phyloP scores from a whole-genome alignment of 2,888 invertebrate species.

The Drosophila colorata region DNA sequence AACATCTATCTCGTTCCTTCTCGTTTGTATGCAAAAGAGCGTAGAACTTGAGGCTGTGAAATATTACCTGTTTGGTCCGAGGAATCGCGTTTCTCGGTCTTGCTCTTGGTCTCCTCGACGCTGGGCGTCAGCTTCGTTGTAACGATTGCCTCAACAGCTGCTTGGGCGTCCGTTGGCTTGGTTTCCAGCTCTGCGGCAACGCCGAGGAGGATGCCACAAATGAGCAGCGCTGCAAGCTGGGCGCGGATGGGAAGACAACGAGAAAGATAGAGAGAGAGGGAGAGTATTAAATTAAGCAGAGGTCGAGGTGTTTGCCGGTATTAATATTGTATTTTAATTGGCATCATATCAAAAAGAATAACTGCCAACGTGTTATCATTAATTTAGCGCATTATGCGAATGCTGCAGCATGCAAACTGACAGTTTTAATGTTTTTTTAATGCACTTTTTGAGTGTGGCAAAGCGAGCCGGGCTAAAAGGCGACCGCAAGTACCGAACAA shows the following conservation, averaged over 20 bases:
- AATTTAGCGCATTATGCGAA: slow-evolving; percentile 25
- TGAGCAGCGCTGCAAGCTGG: slow-evolving; percentile 34
- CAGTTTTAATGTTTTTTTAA: slow-evolving; percentile 29
- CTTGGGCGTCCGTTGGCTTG: slow-evolving; percentile 33
- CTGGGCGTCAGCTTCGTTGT: slow-evolving; percentile 65
- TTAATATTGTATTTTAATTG: slow-evolving; percentile 28
- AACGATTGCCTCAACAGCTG: slow-evolving; percentile 22
- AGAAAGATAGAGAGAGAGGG: background rate
- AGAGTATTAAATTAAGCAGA: background rate
- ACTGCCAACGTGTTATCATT: slow-evolving; percentile 8
- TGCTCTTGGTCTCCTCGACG: slow-evolving; percentile 69
- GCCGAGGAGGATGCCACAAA: slow-evolving; percentile 32
- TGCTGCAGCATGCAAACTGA: slow-evolving; percentile 11
- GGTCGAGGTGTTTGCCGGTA: background rate
- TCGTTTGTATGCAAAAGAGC: too few species aligned
- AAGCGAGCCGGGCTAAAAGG: too few species aligned
- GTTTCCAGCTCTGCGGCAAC: slow-evolving; percentile 46
- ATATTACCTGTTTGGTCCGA: slow-evolving; percentile 70
- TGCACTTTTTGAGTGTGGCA: slow-evolving; percentile 2
- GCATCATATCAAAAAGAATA: slow-evolving; percentile 8
- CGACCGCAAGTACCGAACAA: slow-evolving; percentile 7
- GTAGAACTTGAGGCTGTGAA: background rate
- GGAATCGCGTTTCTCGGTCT: slow-evolving; percentile 77
- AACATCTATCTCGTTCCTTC: too few species aligned
- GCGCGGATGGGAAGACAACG: background rate